phyloP scores from a whole-genome alignment of 2,888 invertebrate species.

The Pherbina coryleti region DNA sequence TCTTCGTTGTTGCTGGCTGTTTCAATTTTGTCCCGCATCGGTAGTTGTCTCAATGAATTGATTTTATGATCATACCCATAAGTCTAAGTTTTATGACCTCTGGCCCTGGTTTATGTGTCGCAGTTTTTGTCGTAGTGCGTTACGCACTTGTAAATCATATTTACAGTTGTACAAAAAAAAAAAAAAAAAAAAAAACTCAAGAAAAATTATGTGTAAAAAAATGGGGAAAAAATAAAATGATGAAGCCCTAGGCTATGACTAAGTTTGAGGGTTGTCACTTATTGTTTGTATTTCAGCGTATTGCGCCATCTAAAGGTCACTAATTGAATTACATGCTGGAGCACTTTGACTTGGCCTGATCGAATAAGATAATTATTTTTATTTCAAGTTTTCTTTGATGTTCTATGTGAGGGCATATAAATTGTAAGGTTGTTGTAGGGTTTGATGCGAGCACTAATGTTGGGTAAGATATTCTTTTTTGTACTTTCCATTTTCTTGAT shows the following conservation, averaged over 20 bases:
- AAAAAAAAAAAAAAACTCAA: not conserved
- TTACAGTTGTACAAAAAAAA: not conserved
- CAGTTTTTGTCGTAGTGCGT: constrained; percentile 5
- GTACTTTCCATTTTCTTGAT: too few relatives aligned
- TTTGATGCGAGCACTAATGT: not conserved
- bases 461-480: too few relatives aligned
- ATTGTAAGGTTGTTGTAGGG: too few relatives aligned
- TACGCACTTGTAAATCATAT: constrained; percentile 11
- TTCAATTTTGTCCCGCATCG: constrained; percentile 3
- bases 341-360: constrained; percentile 21
- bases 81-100: constrained; percentile 35
- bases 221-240: not conserved
- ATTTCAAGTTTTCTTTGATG: not conserved
- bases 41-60: constrained; percentile 12
- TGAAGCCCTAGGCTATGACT: constrained; percentile 2
- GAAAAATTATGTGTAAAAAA: not conserved
- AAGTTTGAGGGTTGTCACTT: not conserved
- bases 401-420: not conserved
- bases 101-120: constrained; percentile 9
- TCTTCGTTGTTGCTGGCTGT: not conserved
- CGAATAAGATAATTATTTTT: constrained; percentile 3
- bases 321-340: constrained; percentile 12
- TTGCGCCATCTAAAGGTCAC: constrained; percentile 8
- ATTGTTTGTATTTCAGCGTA: not conserved
- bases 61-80: constrained; percentile 16